Base-by-base conservation (phyloP, 2,797 vertebrate genomes). In the Acanthurus lineatus region DNA sequence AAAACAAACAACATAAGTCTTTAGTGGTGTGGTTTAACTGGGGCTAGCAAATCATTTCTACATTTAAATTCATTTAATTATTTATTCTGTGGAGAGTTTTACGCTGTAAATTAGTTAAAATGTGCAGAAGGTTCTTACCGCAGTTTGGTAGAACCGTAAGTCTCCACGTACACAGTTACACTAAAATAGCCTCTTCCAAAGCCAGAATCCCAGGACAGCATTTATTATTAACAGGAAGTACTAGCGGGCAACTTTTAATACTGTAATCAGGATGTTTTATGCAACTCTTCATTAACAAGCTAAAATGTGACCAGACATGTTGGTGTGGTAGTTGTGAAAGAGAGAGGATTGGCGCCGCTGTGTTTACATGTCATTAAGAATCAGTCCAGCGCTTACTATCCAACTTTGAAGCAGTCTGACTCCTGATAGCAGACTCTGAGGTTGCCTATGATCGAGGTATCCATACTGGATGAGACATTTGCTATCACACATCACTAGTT, bases 211-310 rank as follows among this genome's bases (percentile, higher is more conserved):
- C 14, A 1, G 1, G 15, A 49, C 70, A 44, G 57, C 53, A 59
- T 6, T 60, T 5, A 52, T 32, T 44, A 79, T 58, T 68, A 84
- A 72, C 65, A 15, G 17, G 38, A 69, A 54, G 38, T 42, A 65
- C 40, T 66, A 80, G 44, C 54, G 20, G 8, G 44, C 45, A 53
- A 35, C 28, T 62, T 76, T 25, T 53, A 56, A 69, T 65, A 49
- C 19, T 44, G 58, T 47, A 51, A 77, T 75, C 14, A 62, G 77
- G 22, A 35, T 78, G 6, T 72, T 79, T 70, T 74, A 83, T 73
- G 67, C 58, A 76, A 25, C 22, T 44, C 20, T 67, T 57, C 22
- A 58, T 68, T 70, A 69, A 60, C 16, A 52, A 28, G 44, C 22
- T 20, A 71, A 16, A 71, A 62, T 72, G 28, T 58, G 59, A 69